Base-by-base conservation (phyloP, 2,797 vertebrate species). In the Sebastes flavidus region DNA sequence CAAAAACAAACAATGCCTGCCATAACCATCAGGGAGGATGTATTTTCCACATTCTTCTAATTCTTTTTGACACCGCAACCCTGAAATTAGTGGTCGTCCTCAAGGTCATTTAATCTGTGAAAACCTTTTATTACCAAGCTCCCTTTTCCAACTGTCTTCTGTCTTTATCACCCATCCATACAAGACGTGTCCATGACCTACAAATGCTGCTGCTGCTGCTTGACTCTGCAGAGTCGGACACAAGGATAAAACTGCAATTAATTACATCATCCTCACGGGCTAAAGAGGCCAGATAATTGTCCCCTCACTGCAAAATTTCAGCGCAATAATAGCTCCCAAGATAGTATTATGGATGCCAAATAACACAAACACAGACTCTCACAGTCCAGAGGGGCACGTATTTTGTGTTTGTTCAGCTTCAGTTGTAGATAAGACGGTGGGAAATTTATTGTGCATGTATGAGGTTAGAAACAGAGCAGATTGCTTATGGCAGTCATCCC, bases 221-320 rank as follows among this genome's bases (percentile, higher is more conserved):
- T 69, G 61, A 79, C n/a, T 81, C 75, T 78, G 65, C 32, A 24
- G 70, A 72, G 32, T 49, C 25, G 24, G 69, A 78, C 49, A 70
- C 46, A 42, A 69, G 67, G 69, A 79, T 65, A 68, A 74, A 81
- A 86, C 62, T 63, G 58, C 65, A 84, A 72, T 88, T 81, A 82
- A 81, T 92, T 61, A 88, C 88, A 87, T 91, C 88, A 89, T 84
- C 81, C 77, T 85, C 58, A 8, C 3, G n/a, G 65, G 69, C 67
- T 71, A 68, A 83, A 72, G 56, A 85, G 75, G 80, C 80, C 75
- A 70, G 78, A 91, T 92, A 89, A 94, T 91, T 85, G 87, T 81
- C 85, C 86, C 68, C 77, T 81, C 68, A 16, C 77, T 85, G 78
- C 81, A 77, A 77, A 77, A 81, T 83, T 77, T 86, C 77, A 87